A percentile compares a stretch with the other conserved stretches of the same genome.
Conservation (phyloP, 2,797 vertebrate species). For the Liasis olivaceus region DNA sequence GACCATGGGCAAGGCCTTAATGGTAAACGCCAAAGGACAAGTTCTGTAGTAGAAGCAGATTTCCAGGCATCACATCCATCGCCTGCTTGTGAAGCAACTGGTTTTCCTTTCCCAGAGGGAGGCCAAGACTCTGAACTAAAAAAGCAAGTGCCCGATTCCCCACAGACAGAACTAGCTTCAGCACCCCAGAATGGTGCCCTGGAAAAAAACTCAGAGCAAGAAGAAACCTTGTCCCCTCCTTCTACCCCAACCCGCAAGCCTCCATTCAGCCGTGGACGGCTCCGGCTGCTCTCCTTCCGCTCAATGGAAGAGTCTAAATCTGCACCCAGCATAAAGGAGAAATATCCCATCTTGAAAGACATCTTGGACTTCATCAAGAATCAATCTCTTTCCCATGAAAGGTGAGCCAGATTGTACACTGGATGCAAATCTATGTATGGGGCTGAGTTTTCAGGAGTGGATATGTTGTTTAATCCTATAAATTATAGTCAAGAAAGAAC, state of each 20-base stretch:
- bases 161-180: constrained; percentile 50
- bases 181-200: constrained; percentile 64
- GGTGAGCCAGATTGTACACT: constrained; percentile 61
- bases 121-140: constrained; percentile 16
- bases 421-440: neutral
- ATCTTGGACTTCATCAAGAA: constrained; percentile 92
- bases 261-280: constrained; percentile 85
- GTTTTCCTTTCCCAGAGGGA: constrained; percentile 44
- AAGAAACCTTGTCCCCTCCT: constrained; percentile 81
- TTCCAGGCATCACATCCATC: constrained; percentile 76
- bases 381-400: constrained; percentile 86
- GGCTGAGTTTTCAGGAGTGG: neutral
- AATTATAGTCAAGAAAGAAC: neutral
- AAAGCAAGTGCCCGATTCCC: constrained; percentile 46
- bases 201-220: constrained; percentile 76
- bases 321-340: constrained; percentile 86
- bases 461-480: neutral
- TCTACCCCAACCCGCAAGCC: constrained; percentile 82
- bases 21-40: constrained; percentile 70
- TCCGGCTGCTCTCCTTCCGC: constrained; percentile 91
- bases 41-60: constrained; percentile 82
- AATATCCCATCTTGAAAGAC: constrained; percentile 87
- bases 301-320: constrained; percentile 88
- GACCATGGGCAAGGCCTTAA: constrained; percentile 40
- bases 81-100: constrained; percentile 41